These are phyloP conservation scores for Ophthalmotilapia sp. DNA, from an alignment of 2,113 vertebrate species.

Conservation along the genomic window DNA sequence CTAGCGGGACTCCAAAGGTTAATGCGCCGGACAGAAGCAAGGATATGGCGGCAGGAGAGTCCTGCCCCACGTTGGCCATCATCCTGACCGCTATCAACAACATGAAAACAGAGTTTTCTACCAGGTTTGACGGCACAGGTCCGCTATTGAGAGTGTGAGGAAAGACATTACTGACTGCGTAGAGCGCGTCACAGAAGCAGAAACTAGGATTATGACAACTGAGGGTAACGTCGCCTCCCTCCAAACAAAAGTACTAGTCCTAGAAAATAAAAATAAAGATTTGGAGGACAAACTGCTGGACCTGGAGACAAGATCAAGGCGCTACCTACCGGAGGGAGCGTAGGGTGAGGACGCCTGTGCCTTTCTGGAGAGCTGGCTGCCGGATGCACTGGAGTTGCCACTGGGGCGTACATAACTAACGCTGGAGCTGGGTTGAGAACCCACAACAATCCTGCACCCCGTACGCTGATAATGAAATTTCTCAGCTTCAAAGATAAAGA, in stretches of 20 bases:
- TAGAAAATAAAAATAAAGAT: neutral
- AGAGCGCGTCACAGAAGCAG: neutral
- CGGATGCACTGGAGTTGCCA: neutral
- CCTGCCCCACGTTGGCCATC: accelerated
- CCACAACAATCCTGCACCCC: neutral
- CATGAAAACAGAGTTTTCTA: neutral
- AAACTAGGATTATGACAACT: neutral
- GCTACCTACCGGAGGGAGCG: neutral
- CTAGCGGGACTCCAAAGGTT: accelerated
- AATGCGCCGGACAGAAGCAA: accelerated
- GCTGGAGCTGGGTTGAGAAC: accelerated
- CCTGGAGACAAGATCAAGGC: neutral
- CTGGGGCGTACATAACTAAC: accelerated
- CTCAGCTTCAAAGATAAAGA: neutral
- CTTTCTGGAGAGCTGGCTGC: neutral
- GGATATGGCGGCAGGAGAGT: neutral
- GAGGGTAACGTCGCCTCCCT: neutral
- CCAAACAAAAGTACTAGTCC: neutral
- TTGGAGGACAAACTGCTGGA: neutral
- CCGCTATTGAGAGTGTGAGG: accelerated
- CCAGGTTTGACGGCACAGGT: neutral
- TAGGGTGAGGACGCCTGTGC: accelerated
- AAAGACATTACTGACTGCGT: neutral
- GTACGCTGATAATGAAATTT: neutral
- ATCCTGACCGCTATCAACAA: neutral